These are phyloP conservation scores for Salarias fasciatus DNA, from an alignment of 2,797 vertebrate species.

Conservation along the genomic window DNA sequence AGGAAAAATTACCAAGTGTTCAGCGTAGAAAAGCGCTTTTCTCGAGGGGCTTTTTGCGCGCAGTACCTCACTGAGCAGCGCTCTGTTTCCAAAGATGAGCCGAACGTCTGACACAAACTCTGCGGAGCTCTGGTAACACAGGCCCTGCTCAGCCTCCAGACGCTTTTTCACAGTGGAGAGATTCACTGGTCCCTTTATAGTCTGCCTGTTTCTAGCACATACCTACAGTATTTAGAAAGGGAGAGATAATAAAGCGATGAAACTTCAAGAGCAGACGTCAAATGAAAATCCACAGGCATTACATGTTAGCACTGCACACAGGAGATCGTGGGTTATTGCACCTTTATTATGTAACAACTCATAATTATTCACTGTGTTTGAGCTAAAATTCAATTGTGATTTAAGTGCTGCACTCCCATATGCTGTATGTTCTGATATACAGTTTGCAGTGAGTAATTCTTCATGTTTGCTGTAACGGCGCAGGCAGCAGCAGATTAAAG, in stretches of 20 bases:
- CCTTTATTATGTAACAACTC: conserved; percentile 3
- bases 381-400: not conserved
- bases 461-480: too few relatives aligned
- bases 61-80: conserved; percentile 84
- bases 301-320: conserved; percentile 1
- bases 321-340: not conserved
- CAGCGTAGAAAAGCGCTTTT: not conserved
- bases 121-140: conserved; percentile 82
- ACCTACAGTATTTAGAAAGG: conserved; percentile 59
- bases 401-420: conserved; percentile 1
- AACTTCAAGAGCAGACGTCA: conserved; percentile 18
- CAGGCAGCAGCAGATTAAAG: too few relatives aligned
- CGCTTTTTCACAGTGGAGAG: conserved; percentile 85
- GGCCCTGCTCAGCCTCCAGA: conserved; percentile 82
- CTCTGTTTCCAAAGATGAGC: conserved; percentile 86
- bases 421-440: too few relatives aligned
- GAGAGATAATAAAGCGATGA: conserved; percentile 35
- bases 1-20: not conserved
- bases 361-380: not conserved
- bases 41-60: not conserved
- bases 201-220: conserved; percentile 82
- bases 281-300: not conserved
- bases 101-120: conserved; percentile 88
- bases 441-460: too few relatives aligned
- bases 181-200: conserved; percentile 85